Conservation (phyloP, 2,888 invertebrate genomes). For the Agonopterix heracliana region DNA sequence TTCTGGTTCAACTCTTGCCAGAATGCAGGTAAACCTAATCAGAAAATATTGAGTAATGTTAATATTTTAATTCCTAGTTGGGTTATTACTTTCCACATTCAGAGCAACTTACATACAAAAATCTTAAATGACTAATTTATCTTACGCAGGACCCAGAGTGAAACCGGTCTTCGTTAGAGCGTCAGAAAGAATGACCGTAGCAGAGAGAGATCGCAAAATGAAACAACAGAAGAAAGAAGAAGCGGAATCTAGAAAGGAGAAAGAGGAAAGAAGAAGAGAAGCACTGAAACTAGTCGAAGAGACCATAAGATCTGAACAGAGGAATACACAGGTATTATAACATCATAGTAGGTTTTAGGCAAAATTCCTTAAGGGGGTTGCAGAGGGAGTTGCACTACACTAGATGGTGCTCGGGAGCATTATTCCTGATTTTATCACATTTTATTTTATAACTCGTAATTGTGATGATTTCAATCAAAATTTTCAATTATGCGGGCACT, state of each 20-base stretch:
- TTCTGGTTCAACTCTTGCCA: no score
- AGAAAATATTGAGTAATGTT: no score
- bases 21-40: no score
- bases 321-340: conserved; percentile 67
- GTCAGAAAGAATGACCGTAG: conserved; percentile 94
- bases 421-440: no score
- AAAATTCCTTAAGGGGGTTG: not conserved
- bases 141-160: conserved; percentile 82
- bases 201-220: conserved; percentile 94
- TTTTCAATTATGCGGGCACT: no score
- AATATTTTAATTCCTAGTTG: no score
- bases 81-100: no score
- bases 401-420: no score
- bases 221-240: conserved; percentile 90
- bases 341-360: not conserved
- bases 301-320: conserved; percentile 88
- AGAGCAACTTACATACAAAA: no score
- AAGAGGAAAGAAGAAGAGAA: conserved; percentile 91
- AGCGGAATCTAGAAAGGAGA: conserved; percentile 86
- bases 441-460: no score
- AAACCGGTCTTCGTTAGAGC: conserved; percentile 97
- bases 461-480: no score
- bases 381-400: not conserved
- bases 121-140: no score
- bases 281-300: conserved; percentile 94